A percentile compares a stretch with the other conserved stretches of the same genome.
Evolutionary conservation across 2,113 vertebrate genomes (phyloP).

Genomic region (Pelodiscus sinensis): DNA sequence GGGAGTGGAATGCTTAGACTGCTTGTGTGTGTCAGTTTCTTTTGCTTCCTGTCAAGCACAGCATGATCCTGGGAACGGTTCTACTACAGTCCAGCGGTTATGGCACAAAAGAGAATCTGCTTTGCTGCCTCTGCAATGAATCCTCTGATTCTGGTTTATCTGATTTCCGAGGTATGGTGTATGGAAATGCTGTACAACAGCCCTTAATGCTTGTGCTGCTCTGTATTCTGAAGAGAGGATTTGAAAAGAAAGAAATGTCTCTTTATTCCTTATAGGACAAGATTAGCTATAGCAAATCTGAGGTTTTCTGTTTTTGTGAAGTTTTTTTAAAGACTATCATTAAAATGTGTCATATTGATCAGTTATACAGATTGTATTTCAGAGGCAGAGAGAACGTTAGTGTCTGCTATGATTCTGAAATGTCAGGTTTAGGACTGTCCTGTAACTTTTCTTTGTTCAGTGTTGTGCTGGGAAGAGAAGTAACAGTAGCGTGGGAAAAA

Average conservation of each 20-base stretch:
- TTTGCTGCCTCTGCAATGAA: conserved; percentile 66
- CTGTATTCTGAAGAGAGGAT: neutral
- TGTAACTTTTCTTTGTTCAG: neutral
- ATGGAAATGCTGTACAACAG: neutral
- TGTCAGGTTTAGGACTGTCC: accelerated
- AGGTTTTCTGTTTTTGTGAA: neutral
- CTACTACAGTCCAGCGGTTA: conserved; percentile 84
- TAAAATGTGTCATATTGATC: neutral
- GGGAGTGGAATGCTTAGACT: conserved; percentile 27
- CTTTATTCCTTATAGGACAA: neutral
- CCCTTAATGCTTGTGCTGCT: neutral
- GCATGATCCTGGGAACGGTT: conserved; percentile 84
- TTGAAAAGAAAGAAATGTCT: neutral
- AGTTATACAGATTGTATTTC: neutral
- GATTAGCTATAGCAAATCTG: neutral
- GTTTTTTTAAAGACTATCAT: neutral
- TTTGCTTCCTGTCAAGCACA: conserved; percentile 24
- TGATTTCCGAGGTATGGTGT: conserved; percentile 67
- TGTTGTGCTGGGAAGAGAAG: neutral
- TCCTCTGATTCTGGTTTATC: conserved; percentile 31
- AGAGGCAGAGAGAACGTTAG: neutral
- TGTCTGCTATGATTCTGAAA: neutral
- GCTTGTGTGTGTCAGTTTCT: conserved; percentile 1
- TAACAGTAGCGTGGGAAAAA: neutral
- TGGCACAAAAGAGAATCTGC: conserved; percentile 80